phyloP scores from a whole-genome alignment of 2,113 vertebrate species.

The Emberiza fucata region DNA sequence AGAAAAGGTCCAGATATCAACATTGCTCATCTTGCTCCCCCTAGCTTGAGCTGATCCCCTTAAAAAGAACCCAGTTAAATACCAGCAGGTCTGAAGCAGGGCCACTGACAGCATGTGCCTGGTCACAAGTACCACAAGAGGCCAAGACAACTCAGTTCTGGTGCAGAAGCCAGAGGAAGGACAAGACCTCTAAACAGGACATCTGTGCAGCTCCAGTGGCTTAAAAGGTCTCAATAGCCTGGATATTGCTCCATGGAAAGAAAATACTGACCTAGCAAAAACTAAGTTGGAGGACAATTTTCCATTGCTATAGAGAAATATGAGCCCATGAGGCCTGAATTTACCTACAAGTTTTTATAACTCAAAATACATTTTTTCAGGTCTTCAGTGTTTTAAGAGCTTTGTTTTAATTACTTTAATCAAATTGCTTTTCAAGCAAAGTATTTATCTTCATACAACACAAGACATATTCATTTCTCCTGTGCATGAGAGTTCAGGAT shows the following conservation, averaged over 20 bases:
- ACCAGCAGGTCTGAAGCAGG: not conserved
- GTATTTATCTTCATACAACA: not conserved
- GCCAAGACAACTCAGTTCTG: not conserved
- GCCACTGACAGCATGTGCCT: not conserved
- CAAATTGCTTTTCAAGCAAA: not conserved
- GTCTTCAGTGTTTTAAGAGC: not conserved
- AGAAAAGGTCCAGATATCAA: not conserved
- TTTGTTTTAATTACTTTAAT: not conserved
- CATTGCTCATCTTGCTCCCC: accelerated
- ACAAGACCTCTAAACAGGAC: not conserved
- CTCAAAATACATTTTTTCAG: not conserved
- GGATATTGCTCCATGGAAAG: not conserved
- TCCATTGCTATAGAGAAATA: not conserved
- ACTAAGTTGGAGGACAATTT: not conserved
- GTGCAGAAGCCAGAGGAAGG: not conserved
- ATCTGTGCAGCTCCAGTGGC: not conserved
- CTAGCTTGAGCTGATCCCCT: not conserved
- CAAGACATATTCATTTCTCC: not conserved
- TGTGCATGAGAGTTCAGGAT: not conserved
- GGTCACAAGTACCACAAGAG: not conserved
- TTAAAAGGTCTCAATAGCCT: not conserved
- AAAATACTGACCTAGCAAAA: not conserved
- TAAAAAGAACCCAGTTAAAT: not conserved
- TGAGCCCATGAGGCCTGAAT: not conserved
- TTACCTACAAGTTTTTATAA: not conserved